Conservation (phyloP, 1,140 invertebrate species). For the Cotesia vestalis region DNA sequence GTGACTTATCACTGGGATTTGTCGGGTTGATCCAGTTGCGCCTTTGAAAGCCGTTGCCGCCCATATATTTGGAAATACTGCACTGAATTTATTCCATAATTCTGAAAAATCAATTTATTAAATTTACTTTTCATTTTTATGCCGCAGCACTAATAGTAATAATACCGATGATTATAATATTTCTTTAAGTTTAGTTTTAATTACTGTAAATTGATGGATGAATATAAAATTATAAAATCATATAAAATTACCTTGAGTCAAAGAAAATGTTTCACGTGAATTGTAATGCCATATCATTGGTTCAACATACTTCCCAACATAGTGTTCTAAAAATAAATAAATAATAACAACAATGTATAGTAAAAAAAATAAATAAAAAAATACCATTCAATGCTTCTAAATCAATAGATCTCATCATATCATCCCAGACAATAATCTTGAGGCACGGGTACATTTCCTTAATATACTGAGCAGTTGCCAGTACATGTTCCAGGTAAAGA, state of each 20-base stretch:
- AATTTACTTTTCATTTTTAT: neutral
- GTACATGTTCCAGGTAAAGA: constrained; percentile 79
- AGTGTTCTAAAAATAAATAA: constrained; percentile 66
- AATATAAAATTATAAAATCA: too few relatives aligned
- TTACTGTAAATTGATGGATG: too few relatives aligned
- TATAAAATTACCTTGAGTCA: constrained; percentile 58
- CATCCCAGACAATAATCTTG: constrained; percentile 91
- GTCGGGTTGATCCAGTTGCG: constrained; percentile 81
- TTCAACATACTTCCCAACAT: constrained; percentile 80
- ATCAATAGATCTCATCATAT: constrained; percentile 87
- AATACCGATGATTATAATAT: too few relatives aligned
- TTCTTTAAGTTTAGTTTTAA: too few relatives aligned
- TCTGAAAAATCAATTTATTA: constrained; percentile 43
- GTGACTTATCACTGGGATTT: constrained; percentile 72
- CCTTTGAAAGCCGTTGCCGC: constrained; percentile 92
- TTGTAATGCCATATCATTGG: constrained; percentile 86
- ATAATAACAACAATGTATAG: constrained; percentile 19
- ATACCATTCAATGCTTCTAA: constrained; percentile 70
- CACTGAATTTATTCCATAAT: constrained; percentile 82
- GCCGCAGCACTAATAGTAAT: too few relatives aligned
- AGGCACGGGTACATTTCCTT: constrained; percentile 72
- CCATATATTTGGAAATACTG: constrained; percentile 90
- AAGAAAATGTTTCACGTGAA: constrained; percentile 61
- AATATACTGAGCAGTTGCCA: constrained; percentile 71
- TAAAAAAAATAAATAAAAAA: constrained; percentile 30